These are phyloP conservation scores for Ptiloglossa arizonensis DNA, from an alignment of 1,140 invertebrate genomes.

Conservation along the genomic window DNA sequence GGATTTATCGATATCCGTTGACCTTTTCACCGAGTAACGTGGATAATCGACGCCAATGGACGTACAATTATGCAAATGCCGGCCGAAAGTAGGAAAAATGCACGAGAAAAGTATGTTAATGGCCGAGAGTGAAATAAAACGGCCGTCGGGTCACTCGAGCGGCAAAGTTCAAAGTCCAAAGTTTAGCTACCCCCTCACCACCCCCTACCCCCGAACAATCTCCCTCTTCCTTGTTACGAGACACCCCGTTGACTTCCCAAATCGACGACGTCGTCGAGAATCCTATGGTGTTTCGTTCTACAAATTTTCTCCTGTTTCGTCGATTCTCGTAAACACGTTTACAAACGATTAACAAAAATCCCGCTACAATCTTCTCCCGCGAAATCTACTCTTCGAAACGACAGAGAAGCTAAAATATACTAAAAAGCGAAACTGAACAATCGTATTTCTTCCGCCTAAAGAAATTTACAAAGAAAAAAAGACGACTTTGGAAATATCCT, in stretches of 20 bases:
- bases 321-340: too few species aligned
- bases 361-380: too few species aligned
- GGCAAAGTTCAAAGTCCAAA: conserved; percentile 79
- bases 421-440: too few species aligned
- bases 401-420: too few species aligned
- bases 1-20: conserved; percentile 1
- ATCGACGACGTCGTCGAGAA: background rate
- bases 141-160: conserved; percentile 71
- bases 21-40: conserved; percentile 1
- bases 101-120: conserved; percentile 78
- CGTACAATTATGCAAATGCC: conserved; percentile 59
- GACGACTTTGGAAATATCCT: too few species aligned
- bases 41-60: background rate
- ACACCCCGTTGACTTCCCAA: conserved; percentile 62
- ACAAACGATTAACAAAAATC: too few species aligned
- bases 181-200: conserved; percentile 66
- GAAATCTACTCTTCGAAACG: too few species aligned
- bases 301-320: background rate
- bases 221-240: conserved; percentile 36
- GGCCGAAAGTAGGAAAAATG: conserved; percentile 73
- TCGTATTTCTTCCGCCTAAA: too few species aligned
- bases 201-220: conserved; percentile 1
- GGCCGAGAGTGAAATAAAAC: conserved; percentile 79
- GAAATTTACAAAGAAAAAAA: too few species aligned
- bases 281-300: background rate